A percentile compares a stretch with the other conserved stretches of the same genome.
Evolutionary conservation across 2,888 invertebrate genomes (phyloP).

Genomic region (Philereme vetulata): DNA sequence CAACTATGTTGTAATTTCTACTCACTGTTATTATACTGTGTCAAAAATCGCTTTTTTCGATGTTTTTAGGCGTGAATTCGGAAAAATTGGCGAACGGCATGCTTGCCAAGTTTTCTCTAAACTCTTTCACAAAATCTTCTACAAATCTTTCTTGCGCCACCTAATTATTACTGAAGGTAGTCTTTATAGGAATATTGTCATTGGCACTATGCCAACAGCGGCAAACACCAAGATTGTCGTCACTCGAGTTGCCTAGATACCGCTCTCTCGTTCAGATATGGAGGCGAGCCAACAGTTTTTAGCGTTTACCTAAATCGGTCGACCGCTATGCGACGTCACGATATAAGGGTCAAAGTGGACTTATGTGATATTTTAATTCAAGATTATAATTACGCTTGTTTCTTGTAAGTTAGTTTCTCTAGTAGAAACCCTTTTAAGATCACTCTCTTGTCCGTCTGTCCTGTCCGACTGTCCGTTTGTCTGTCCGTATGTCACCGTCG

Average conservation of each 20-base stretch:
- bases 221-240: not conserved
- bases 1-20: too few relatives aligned
- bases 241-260: constrained; percentile 16
- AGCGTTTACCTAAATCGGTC: constrained; percentile 38
- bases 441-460: too few relatives aligned
- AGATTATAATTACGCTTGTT: too few relatives aligned
- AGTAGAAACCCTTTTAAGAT: too few relatives aligned
- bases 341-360: not conserved
- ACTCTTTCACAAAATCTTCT: not conserved
- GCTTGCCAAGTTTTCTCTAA: not conserved
- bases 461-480: too few relatives aligned
- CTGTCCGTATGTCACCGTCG: too few relatives aligned
- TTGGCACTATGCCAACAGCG: constrained; percentile 39
- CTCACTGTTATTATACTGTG: too few relatives aligned
- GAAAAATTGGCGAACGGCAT: not conserved
- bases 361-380: not conserved
- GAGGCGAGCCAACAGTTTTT: constrained; percentile 29
- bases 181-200: constrained; percentile 30
- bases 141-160: not conserved
- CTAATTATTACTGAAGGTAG: constrained; percentile 12
- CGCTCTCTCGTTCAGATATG: constrained; percentile 7
- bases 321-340: not conserved
- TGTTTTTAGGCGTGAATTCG: too few relatives aligned
- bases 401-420: too few relatives aligned
- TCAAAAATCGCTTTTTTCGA: too few relatives aligned